Conservation (phyloP, 2,113 vertebrate species). For the Oceanites oceanicus region DNA sequence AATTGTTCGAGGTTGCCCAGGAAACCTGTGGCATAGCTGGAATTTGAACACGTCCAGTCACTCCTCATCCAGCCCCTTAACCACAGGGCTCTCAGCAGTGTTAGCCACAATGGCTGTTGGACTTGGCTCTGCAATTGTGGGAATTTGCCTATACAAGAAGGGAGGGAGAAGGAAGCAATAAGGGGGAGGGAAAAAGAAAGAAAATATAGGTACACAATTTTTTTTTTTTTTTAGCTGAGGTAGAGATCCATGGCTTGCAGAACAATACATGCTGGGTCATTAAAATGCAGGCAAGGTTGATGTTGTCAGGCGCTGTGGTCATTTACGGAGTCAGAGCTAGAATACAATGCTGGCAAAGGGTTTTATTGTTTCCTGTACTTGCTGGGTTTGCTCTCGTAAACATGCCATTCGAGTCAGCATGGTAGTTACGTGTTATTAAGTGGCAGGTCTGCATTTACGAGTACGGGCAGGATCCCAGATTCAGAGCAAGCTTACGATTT, state of each 20-base stretch:
- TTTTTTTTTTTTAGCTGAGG: not conserved
- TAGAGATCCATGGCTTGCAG: fast-evolving
- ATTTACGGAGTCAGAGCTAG: not conserved
- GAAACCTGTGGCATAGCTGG: not conserved
- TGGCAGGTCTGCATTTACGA: not conserved
- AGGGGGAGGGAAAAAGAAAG: not conserved
- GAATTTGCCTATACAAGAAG: not conserved
- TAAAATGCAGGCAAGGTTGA: not conserved
- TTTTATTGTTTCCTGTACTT: conserved; percentile 26
- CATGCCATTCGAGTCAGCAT: not conserved
- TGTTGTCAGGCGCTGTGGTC: not conserved
- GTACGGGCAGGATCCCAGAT: not conserved
- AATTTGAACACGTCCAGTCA: not conserved
- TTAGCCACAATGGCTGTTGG: not conserved
- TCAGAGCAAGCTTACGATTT: not conserved
- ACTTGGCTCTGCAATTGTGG: conserved; percentile 15
- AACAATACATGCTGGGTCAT: not conserved
- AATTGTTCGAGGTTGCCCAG: not conserved
- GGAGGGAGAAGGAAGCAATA: not conserved
- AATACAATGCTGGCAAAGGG: conserved; percentile 15
- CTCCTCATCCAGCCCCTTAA: not conserved
- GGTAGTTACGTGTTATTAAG: not conserved
- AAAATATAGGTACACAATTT: not conserved
- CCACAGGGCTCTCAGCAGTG: not conserved
- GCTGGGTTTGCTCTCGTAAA: not conserved